These are phyloP conservation scores for Silurus glanis DNA, from an alignment of 2,113 vertebrate species.

Conservation along the genomic window DNA sequence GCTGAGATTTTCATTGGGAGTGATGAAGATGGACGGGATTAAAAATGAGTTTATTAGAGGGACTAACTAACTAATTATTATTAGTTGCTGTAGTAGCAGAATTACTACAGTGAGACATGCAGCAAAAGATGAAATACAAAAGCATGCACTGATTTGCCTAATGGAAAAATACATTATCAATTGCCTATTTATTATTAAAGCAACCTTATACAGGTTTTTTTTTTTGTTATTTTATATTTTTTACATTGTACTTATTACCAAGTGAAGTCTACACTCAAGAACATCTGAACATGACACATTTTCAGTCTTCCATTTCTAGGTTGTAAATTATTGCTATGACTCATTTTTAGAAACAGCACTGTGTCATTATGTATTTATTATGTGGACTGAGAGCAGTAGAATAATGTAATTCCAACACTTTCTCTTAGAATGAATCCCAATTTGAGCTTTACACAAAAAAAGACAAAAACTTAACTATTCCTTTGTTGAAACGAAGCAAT, in stretches of 20 bases:
- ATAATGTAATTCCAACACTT: slow-evolving; percentile 65
- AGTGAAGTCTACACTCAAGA: slow-evolving; percentile 52
- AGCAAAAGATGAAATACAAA: background rate
- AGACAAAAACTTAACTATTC: slow-evolving; percentile 8
- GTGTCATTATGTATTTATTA: slow-evolving; percentile 70
- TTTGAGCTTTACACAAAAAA: slow-evolving; percentile 52
- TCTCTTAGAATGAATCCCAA: slow-evolving; percentile 66
- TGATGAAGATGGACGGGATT: too few relatives aligned
- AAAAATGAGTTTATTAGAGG: too few relatives aligned
- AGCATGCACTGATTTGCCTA: background rate
- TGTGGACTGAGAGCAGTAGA: slow-evolving; percentile 67
- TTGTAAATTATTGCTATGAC: slow-evolving; percentile 67
- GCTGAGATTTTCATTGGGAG: too few relatives aligned
- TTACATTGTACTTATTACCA: background rate
- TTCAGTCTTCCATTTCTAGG: slow-evolving; percentile 57
- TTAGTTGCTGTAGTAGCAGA: too few relatives aligned
- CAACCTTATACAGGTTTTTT: background rate
- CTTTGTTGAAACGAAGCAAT: slow-evolving; percentile 57
- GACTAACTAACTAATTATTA: too few relatives aligned
- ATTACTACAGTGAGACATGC: background rate
- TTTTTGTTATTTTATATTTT: slow-evolving; percentile 1
- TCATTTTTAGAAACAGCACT: slow-evolving; percentile 61
- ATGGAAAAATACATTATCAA: too few relatives aligned
- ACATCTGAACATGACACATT: slow-evolving; percentile 44
- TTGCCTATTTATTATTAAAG: background rate